These are phyloP conservation scores for Tetragnatha montana DNA, from an alignment of 2,888 invertebrate genomes.

Conservation along the genomic window DNA sequence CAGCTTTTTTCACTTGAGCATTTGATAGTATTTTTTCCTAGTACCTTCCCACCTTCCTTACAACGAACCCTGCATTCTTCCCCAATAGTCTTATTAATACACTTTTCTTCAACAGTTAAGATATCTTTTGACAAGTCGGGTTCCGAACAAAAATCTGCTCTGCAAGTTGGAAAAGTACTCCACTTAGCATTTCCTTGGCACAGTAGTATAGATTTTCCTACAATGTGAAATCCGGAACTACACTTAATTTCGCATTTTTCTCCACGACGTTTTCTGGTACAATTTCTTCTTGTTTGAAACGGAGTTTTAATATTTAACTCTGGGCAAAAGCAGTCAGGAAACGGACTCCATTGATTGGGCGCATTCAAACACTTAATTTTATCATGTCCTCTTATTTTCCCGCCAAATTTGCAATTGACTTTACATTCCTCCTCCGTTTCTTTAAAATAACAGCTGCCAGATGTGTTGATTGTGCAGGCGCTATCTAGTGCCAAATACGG, in stretches of 20 bases:
- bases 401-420: not conserved
- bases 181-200: conserved; percentile 2
- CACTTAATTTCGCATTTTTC: not conserved
- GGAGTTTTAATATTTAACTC: not conserved
- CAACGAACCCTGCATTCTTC: conserved; percentile 14
- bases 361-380: not conserved
- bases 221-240: not conserved
- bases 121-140: not conserved
- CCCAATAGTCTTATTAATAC: not conserved
- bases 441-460: not conserved
- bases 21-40: not conserved
- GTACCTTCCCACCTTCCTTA: conserved; percentile 4
- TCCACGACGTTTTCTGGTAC: not conserved
- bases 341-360: not conserved
- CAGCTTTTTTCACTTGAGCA: conserved; percentile 5
- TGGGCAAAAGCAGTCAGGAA: not conserved
- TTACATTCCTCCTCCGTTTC: not conserved
- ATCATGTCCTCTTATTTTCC: not conserved
- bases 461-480: not conserved
- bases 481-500: not conserved
- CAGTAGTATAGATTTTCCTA: not conserved
- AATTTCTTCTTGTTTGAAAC: not conserved
- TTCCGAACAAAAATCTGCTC: not conserved
- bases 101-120: not conserved
- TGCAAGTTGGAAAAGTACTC: not conserved